These are phyloP conservation scores for Sipha maydis DNA, from an alignment of 2,888 invertebrate genomes.

Conservation along the genomic window DNA sequence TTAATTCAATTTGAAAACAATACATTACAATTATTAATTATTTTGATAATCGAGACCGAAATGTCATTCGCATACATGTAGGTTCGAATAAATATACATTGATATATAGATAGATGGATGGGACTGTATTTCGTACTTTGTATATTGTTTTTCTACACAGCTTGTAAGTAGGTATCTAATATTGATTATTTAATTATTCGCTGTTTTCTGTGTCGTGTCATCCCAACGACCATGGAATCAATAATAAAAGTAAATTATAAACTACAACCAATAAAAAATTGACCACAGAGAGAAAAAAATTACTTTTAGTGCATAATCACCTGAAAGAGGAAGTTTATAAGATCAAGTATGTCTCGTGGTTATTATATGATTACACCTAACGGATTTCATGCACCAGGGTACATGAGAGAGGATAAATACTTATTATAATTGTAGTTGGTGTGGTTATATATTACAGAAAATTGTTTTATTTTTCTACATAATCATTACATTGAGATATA, in stretches of 20 bases:
- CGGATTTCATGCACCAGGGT: neutral
- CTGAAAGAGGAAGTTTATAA: neutral
- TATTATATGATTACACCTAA: neutral
- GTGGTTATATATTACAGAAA: constrained; percentile 5
- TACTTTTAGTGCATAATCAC: neutral
- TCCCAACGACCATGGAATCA: neutral
- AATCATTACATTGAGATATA: neutral
- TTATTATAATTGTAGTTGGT: neutral
- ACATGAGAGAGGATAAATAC: neutral
- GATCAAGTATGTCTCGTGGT: constrained; percentile 22
- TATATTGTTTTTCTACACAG: neutral
- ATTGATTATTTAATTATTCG: neutral
- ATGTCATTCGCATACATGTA: neutral
- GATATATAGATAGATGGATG: neutral
- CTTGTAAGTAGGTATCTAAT: neutral
- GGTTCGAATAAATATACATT: neutral
- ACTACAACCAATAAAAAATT: neutral
- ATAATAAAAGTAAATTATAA: neutral
- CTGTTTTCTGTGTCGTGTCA: neutral
- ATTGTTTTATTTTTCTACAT: neutral
- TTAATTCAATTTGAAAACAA: constrained; percentile 13
- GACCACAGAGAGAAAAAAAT: constrained; percentile 6
- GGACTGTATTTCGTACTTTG: neutral
- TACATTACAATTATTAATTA: neutral
- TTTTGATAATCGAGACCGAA: neutral